Percentiles rank a stretch among this genome's conserved stretches.
These are phyloP conservation scores for Pheosia tremula DNA, from an alignment of 2,888 invertebrate species.

Conservation along the genomic window DNA sequence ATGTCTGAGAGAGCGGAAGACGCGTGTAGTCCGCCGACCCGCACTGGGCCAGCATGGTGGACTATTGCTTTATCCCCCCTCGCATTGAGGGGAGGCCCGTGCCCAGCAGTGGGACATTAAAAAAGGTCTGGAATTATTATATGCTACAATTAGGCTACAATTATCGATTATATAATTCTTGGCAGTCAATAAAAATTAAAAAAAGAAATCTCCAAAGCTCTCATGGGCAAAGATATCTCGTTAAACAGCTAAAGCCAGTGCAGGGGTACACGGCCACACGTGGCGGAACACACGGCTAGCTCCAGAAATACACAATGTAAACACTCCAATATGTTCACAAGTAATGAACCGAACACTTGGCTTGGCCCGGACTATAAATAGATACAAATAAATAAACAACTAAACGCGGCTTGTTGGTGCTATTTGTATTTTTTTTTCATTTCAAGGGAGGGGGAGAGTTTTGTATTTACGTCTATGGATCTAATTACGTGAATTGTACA, in stretches of 20 bases:
- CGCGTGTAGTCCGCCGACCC: no score
- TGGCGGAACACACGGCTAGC: constrained; percentile 69
- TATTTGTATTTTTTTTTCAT: constrained; percentile 38
- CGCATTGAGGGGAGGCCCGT: no score
- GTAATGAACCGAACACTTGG: constrained; percentile 74
- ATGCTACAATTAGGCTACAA: no score
- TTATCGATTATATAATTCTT: no score
- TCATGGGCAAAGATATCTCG: constrained; percentile 46
- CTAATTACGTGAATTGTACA: no score
- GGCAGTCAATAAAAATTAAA: no score
- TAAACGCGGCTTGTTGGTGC: constrained; percentile 41
- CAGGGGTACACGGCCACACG: constrained; percentile 58
- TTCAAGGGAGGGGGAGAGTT: neutral
- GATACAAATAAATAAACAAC: constrained; percentile 77
- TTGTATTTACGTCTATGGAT: neutral
- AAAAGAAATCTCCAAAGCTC: constrained; percentile 31
- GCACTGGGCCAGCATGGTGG: no score
- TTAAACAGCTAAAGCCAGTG: constrained; percentile 27
- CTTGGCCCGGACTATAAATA: constrained; percentile 74
- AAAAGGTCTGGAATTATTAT: no score
- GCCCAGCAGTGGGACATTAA: no score
- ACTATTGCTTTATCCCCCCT: no score
- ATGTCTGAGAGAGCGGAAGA: no score
- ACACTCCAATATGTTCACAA: constrained; percentile 76
- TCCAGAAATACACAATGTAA: constrained; percentile 78